Conservation (phyloP, 2,888 invertebrate species). For the Pherbina coryleti region DNA sequence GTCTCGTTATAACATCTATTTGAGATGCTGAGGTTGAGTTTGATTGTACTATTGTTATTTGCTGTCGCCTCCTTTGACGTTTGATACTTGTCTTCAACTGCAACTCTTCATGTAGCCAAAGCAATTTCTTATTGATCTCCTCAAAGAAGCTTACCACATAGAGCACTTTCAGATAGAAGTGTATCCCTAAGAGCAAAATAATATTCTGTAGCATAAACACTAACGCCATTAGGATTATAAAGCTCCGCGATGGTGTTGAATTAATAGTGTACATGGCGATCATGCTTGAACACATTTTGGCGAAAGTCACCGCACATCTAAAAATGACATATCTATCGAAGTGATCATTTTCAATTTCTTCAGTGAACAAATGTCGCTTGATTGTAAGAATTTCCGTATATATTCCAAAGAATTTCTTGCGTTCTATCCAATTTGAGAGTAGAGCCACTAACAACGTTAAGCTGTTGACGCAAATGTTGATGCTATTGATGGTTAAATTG, state of each 20-base stretch:
- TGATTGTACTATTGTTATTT: too few relatives aligned
- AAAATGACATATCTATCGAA: not conserved
- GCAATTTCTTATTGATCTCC: not conserved
- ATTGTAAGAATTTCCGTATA: not conserved
- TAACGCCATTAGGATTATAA: not conserved
- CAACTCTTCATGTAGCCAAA: not conserved
- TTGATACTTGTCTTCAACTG: not conserved
- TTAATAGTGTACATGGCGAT: not conserved
- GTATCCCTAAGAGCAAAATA: not conserved
- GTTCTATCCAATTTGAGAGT: not conserved
- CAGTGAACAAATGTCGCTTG: not conserved
- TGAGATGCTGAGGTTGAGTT: not conserved
- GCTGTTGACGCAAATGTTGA: not conserved
- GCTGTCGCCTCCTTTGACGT: not conserved
- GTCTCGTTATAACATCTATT: not conserved
- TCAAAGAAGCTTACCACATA: not conserved
- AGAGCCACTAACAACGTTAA: not conserved
- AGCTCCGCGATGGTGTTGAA: not conserved
- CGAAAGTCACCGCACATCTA: not conserved
- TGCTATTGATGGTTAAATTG: not conserved
- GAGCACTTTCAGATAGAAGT: not conserved
- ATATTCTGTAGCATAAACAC: not conserved
- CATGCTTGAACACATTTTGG: not conserved
- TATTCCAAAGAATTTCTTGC: not conserved
- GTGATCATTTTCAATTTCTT: not conserved